Evolutionary conservation across 2,888 invertebrate species (phyloP).

Genomic region (Tanypteryx hageni): DNA sequence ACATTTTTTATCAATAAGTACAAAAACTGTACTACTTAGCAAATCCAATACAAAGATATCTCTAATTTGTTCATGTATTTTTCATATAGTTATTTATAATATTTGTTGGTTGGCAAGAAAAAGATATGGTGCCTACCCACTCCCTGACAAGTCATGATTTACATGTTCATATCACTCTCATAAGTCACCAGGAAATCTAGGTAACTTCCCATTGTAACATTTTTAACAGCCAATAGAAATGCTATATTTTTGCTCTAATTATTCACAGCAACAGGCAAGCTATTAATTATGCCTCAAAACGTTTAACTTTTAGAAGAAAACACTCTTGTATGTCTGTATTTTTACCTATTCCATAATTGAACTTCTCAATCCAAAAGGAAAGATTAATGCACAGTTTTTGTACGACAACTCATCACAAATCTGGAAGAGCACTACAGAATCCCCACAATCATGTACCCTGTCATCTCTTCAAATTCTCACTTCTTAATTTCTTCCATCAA

Average conservation of each 20-base stretch:
- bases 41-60: conserved; percentile 58
- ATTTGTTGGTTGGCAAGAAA: conserved; percentile 61
- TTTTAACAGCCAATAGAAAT: conserved; percentile 56
- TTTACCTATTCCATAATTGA: background rate
- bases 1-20: conserved; percentile 62
- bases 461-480: conserved; percentile 58
- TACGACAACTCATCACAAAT: conserved; percentile 52
- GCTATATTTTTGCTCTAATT: conserved; percentile 28
- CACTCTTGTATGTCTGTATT: background rate
- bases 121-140: conserved; percentile 62
- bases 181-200: conserved; percentile 52
- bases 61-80: conserved; percentile 58
- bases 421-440: conserved; percentile 28
- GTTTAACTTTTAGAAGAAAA: conserved; percentile 52
- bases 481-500: background rate
- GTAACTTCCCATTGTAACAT: conserved; percentile 54
- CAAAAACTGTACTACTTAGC: conserved; percentile 63
- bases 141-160: conserved; percentile 59
- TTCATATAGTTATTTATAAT: conserved; percentile 10
- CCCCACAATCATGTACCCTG: conserved; percentile 50
- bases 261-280: conserved; percentile 55
- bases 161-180: conserved; percentile 58
- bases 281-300: conserved; percentile 41
- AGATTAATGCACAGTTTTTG: conserved; percentile 50
- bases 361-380: background rate